A percentile compares a stretch with the other conserved stretches of the same genome.
Conservation (phyloP, 2,113 vertebrate species). For the Scophthalmus maximus region DNA sequence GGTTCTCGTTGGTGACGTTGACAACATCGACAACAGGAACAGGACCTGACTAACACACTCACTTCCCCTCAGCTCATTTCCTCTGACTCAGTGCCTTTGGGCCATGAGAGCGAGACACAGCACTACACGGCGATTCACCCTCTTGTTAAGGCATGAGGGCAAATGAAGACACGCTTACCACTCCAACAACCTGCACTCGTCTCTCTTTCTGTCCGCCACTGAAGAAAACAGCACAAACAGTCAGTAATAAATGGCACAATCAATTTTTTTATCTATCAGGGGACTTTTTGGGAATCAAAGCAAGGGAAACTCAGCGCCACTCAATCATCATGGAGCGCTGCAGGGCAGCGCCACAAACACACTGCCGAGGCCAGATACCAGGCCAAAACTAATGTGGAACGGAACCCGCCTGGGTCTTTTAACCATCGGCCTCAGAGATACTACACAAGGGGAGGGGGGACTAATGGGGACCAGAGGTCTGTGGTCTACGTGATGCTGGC, state of each 20-base stretch:
- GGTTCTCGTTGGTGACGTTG: conserved; percentile 48
- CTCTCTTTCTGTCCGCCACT: background rate
- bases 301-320: conserved; percentile 45
- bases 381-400: conserved; percentile 69
- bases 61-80: conserved; percentile 74
- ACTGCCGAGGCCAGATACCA: conserved; percentile 56
- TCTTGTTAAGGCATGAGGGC: background rate
- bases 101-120: conserved; percentile 31
- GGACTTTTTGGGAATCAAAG: conserved; percentile 70
- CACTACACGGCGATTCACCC: background rate
- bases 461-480: conserved; percentile 80
- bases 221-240: conserved; percentile 18
- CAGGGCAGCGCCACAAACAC: conserved; percentile 68
- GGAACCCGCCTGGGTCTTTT: conserved; percentile 68
- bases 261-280: conserved; percentile 21
- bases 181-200: background rate
- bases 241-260: conserved; percentile 38
- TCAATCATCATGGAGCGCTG: conserved; percentile 65
- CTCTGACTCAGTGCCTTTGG: conserved; percentile 71
- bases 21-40: conserved; percentile 72
- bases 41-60: conserved; percentile 67
- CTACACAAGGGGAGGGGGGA: conserved; percentile 39
- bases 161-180: too few species aligned
- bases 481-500: conserved; percentile 71
- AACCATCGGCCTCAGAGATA: conserved; percentile 60